These are phyloP conservation scores for Apaloderma vittatum DNA, from an alignment of 2,113 vertebrate genomes.

Conservation along the genomic window DNA sequence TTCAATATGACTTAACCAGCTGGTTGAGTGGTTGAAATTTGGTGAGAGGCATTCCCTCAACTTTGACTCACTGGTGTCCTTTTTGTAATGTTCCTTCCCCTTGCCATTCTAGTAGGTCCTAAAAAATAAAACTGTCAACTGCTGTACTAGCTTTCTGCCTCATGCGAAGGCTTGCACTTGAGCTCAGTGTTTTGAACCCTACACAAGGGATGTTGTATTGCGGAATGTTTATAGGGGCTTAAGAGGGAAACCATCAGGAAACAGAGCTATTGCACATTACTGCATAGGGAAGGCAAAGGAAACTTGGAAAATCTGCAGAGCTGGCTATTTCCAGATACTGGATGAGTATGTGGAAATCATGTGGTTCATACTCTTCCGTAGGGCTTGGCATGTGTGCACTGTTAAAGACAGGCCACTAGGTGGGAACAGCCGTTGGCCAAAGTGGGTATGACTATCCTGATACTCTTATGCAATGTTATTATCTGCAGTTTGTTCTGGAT, in stretches of 20 bases:
- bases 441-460: not conserved
- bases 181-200: not conserved
- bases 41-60: not conserved
- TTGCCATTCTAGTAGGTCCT: not conserved
- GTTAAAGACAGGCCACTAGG: not conserved
- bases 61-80: not conserved
- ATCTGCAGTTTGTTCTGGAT: not conserved
- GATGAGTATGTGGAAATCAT: accelerated
- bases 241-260: not conserved
- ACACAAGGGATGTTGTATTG: not conserved
- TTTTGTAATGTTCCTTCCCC: not conserved
- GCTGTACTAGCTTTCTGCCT: not conserved
- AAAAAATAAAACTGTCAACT: not conserved
- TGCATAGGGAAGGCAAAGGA: not conserved
- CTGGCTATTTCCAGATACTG: not conserved
- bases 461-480: not conserved
- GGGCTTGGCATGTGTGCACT: accelerated
- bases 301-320: not conserved
- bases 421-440: not conserved
- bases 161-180: not conserved
- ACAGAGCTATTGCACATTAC: not conserved
- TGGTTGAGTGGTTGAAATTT: not conserved
- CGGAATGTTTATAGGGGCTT: not conserved
- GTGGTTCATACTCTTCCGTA: not conserved
- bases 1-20: not conserved